Evolutionary conservation across 53 echinoderm and acorn worm species (phyloP).

Genomic region (Holothuria scabra): DNA sequence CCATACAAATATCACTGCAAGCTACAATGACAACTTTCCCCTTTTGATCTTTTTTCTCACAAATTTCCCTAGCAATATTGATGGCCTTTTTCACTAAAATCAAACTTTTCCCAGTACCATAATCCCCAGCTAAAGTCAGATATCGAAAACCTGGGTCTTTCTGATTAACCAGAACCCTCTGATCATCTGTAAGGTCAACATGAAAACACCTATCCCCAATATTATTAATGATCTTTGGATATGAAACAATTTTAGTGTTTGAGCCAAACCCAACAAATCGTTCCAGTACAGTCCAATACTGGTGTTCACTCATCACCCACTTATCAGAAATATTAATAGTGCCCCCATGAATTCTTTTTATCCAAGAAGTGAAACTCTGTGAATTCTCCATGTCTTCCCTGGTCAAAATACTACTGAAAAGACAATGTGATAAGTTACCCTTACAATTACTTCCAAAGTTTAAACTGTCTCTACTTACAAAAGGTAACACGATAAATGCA

Average conservation of each 20-base stretch:
- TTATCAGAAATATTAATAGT: too few species aligned
- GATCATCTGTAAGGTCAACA: background rate
- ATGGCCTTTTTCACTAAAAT: conserved; percentile 2
- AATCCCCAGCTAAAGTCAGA: conserved; percentile 15
- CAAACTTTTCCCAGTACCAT: conserved; percentile 43
- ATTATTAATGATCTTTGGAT: background rate
- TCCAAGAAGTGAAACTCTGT: background rate
- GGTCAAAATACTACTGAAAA: background rate
- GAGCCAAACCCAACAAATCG: conserved; percentile 28
- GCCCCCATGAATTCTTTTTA: too few species aligned
- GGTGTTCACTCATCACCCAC: background rate
- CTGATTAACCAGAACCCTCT: background rate
- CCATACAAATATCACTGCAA: background rate
- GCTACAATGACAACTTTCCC: background rate
- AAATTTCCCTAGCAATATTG: background rate
- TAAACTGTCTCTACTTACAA: background rate
- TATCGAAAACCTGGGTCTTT: too few species aligned
- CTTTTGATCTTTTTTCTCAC: too few species aligned
- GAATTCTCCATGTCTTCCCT: background rate
- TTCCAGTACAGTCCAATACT: conserved; percentile 26
- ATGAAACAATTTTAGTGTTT: background rate
- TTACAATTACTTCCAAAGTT: too few species aligned
- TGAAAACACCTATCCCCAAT: background rate
- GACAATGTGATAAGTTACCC: too few species aligned
- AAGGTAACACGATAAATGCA: conserved; percentile 9